Percentiles rank a stretch among this genome's conserved stretches.
phyloP scores from a whole-genome alignment of 37 sponge, comb jelly and placozoan genomes.

The Theonella swinhoei region DNA sequence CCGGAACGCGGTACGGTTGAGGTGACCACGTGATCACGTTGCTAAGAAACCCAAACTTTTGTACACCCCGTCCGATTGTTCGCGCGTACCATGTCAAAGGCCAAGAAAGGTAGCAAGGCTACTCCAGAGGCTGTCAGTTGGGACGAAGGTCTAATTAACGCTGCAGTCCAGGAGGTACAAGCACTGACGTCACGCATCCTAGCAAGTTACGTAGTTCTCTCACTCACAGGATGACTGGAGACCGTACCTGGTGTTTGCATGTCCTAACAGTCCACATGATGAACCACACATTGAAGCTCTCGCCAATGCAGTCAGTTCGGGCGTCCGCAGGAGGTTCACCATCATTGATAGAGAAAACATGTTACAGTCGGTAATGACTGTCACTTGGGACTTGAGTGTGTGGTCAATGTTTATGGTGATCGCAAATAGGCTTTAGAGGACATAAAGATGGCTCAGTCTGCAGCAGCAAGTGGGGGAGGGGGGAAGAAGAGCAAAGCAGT shows the following conservation, averaged over 20 bases:
- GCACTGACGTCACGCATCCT: no score
- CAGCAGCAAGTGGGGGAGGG: slow-evolving; percentile 31
- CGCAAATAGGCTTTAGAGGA: slow-evolving; percentile 46
- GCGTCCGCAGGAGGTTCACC: slow-evolving; percentile 36
- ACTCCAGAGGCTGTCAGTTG: slow-evolving; percentile 12
- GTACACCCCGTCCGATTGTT: no score
- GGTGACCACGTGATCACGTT: no score
- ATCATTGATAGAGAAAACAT: slow-evolving; percentile 34
- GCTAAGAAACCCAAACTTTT: no score
- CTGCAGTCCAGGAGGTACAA: slow-evolving; percentile 24
- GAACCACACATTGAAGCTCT: slow-evolving; percentile 28
- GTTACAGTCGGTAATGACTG: slow-evolving; percentile 27
- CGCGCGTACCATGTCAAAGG: slow-evolving; percentile 53
- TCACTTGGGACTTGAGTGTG: background rate
- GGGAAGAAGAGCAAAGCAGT: slow-evolving; percentile 40
- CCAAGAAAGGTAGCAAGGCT: slow-evolving; percentile 22
- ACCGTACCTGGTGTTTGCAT: slow-evolving; percentile 49
- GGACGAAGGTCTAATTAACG: slow-evolving; percentile 46
- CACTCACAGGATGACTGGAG: slow-evolving; percentile 56
- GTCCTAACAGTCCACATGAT: background rate
- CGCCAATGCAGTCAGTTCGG: background rate
- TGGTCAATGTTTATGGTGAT: background rate
- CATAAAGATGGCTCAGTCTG: slow-evolving; percentile 27
- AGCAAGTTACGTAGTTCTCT: no score
- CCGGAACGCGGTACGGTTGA: no score